phyloP scores from a whole-genome alignment of 1,140 invertebrate species.

The Drosophila pectinifera region DNA sequence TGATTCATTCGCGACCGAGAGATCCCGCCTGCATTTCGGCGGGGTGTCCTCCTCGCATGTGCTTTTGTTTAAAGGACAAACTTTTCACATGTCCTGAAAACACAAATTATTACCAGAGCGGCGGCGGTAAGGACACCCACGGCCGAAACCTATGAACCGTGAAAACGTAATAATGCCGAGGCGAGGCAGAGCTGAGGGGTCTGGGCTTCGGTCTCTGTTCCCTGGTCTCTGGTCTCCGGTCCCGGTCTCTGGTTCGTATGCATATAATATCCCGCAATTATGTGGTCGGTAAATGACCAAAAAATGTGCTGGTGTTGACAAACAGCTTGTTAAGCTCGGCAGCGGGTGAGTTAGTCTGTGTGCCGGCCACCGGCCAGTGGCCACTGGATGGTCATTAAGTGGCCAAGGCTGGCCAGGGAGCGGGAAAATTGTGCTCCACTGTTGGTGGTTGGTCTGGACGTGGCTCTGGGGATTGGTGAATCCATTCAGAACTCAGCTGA shows the following conservation, averaged over 20 bases:
- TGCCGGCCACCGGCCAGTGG: slow-evolving; percentile 34
- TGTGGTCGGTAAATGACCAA: slow-evolving; percentile 82
- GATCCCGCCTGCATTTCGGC: slow-evolving; percentile 22
- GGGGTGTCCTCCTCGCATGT: slow-evolving; percentile 18
- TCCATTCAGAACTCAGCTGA: background rate
- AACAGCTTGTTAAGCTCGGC: slow-evolving; percentile 72
- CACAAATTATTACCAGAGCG: slow-evolving; percentile 58
- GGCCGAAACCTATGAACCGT: slow-evolving; percentile 77
- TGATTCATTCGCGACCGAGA: slow-evolving; percentile 50
- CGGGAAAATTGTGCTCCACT: slow-evolving; percentile 19
- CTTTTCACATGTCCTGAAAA: slow-evolving; percentile 69
- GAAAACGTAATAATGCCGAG: slow-evolving; percentile 75
- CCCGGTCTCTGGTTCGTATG: slow-evolving; percentile 43
- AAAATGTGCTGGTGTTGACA: slow-evolving; percentile 83
- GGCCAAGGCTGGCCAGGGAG: slow-evolving; percentile 55
- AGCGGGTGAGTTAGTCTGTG: slow-evolving; percentile 38
- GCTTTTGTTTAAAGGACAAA: slow-evolving; percentile 76
- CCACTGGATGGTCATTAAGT: slow-evolving; percentile 81
- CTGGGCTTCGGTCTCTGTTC: slow-evolving; percentile 15
- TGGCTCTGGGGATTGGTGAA: slow-evolving; percentile 2
- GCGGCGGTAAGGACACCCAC: slow-evolving; percentile 48
- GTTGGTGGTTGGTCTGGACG: slow-evolving; percentile 11
- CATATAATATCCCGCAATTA: slow-evolving; percentile 82
- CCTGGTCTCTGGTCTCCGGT: slow-evolving; percentile 9
- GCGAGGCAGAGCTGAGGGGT: slow-evolving; percentile 16